Conservation (phyloP, 1,140 invertebrate genomes). For the Drosophila serrata region DNA sequence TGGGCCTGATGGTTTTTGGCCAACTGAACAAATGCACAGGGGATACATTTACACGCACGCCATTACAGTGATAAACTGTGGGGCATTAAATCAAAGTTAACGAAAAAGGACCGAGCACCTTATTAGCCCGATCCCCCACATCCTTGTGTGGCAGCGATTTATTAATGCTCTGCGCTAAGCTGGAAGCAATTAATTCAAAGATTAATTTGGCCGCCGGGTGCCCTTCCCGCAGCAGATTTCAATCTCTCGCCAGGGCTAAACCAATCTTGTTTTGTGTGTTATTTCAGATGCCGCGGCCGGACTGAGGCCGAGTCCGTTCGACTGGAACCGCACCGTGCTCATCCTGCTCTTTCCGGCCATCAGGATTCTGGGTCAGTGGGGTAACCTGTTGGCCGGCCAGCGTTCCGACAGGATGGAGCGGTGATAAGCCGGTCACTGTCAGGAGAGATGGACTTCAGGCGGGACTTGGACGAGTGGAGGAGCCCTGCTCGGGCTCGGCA, state of each 20-base stretch:
- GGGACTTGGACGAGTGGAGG: constrained; percentile 5
- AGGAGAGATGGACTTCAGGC: constrained; percentile 48
- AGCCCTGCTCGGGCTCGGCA: constrained; percentile 24
- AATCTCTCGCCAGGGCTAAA: constrained; percentile 51
- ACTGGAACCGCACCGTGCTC: constrained; percentile 19
- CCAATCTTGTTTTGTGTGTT: constrained; percentile 19
- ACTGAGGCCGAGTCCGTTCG: constrained; percentile 18
- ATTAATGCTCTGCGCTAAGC: constrained; percentile 83
- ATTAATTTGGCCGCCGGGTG: constrained; percentile 81
- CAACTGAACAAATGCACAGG: constrained; percentile 72
- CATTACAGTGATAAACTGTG: constrained; percentile 80
- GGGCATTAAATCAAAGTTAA: constrained; percentile 84
- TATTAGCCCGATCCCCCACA: constrained; percentile 57
- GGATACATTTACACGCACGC: constrained; percentile 75
- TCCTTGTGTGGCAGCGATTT: constrained; percentile 56
- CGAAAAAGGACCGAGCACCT: constrained; percentile 66
- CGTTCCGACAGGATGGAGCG: constrained; percentile 15
- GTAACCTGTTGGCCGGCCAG: constrained; percentile 19
- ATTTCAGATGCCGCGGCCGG: constrained; percentile 54
- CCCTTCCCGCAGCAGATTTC: constrained; percentile 54
- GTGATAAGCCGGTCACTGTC: constrained; percentile 41
- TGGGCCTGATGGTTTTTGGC: constrained; percentile 66
- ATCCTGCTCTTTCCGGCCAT: constrained; percentile 17
- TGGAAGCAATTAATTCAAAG: constrained; percentile 83
- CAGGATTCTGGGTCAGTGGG: constrained; percentile 16